Evolutionary conservation across 1,140 invertebrate species (phyloP).

Genomic region (Cecropterus lyciades): DNA sequence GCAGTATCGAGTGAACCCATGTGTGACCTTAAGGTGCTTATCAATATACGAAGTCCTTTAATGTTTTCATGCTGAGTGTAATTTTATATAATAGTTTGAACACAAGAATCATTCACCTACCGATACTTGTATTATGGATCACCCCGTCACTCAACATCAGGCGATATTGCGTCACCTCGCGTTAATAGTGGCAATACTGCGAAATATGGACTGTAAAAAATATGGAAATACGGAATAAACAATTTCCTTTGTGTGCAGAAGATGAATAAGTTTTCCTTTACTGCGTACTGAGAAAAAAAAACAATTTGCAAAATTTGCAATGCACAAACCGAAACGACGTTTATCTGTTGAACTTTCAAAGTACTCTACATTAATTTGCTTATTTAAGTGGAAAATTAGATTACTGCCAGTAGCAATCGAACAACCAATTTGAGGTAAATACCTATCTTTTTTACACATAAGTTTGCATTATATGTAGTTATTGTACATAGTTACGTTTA

Average conservation of each 20-base stretch:
- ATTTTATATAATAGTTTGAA: neutral
- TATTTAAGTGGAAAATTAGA: no score
- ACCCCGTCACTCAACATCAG: conserved; percentile 14
- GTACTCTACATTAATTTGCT: no score
- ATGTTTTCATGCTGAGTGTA: conserved; percentile 11
- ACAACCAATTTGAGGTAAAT: no score
- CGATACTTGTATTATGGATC: conserved; percentile 3
- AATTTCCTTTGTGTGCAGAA: neutral
- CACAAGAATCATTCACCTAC: neutral
- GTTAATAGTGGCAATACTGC: neutral
- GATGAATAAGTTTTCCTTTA: neutral
- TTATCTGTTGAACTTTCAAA: no score
- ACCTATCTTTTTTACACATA: no score
- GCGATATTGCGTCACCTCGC: conserved; percentile 12
- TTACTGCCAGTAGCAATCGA: no score
- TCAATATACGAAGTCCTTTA: conserved; percentile 14
- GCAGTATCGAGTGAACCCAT: conserved; percentile 12
- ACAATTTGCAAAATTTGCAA: neutral
- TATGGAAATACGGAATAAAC: neutral
- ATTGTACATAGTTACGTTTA: no score
- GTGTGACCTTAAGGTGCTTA: conserved; percentile 16
- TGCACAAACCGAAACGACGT: neutral
- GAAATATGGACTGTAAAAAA: neutral
- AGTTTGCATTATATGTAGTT: no score
- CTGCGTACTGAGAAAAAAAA: neutral